Conservation (phyloP, 2,113 vertebrate species). For the Protobothrops mucrosquamatus region DNA sequence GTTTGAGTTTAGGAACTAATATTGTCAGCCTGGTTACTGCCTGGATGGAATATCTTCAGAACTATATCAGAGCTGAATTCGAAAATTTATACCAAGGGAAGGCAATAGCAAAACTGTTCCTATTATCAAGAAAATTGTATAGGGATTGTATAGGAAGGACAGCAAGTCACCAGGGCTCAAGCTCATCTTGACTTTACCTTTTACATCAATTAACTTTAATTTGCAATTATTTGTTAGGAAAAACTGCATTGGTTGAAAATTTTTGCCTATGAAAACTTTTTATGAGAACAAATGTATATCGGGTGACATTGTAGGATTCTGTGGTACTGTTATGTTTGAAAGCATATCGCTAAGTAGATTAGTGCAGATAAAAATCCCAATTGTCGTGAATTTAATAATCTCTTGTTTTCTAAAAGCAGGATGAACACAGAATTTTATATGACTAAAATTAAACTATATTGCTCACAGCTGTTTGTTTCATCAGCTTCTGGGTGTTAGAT, state of each 20-base stretch:
- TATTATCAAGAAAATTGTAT: background rate
- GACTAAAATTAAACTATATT: background rate
- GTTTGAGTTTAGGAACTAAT: background rate
- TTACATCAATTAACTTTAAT: too few relatives aligned
- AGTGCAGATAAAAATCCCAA: background rate
- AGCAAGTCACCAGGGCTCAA: too few relatives aligned
- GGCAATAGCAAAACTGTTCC: background rate
- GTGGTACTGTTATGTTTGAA: background rate
- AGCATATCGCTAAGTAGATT: background rate
- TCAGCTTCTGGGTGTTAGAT: background rate
- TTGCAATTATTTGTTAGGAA: too few relatives aligned
- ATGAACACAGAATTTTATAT: background rate
- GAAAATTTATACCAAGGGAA: background rate
- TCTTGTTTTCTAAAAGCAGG: conserved; percentile 16
- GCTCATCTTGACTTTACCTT: too few relatives aligned
- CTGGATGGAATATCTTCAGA: background rate
- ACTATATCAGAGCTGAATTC: background rate
- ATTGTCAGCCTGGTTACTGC: background rate
- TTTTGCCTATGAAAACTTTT: background rate
- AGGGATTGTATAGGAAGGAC: too few relatives aligned
- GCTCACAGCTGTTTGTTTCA: background rate
- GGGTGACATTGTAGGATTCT: background rate
- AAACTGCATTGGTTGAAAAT: background rate
- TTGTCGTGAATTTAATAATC: background rate
- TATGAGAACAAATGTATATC: background rate